Base-by-base conservation (phyloP, 1,140 invertebrate species). In the Stegodyphus dumicola region DNA sequence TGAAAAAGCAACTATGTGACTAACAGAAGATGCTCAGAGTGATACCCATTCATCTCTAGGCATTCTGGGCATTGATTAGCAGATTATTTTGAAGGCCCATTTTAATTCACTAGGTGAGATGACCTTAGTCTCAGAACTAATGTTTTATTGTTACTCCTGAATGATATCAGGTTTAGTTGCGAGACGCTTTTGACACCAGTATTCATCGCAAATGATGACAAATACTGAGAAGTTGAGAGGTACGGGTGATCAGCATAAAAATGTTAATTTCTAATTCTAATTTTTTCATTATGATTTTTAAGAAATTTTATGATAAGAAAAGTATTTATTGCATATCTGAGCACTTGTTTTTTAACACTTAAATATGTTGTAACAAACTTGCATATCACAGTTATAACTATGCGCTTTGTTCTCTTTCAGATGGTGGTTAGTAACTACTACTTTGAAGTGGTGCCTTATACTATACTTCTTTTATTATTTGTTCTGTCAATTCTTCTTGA, bases 381-480 rank as follows among this genome's bases (percentile, higher is more conserved):
- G 1, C 48, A 13, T 49, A 65, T 0, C 17, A 49, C 0, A 13
- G n/a, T 54, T 33, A 18, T 49, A 49, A 15, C 10, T 77, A 49
- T 13, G 65, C 7, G 15, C 67, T 53, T 13, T 85, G 69, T 33
- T 70, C 7, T 56, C 66, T 75, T 75, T 10, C 69, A 80, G 73
- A 69, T 77, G 81, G 81, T 85, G 73, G 74, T 6, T 77, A 1
- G 81, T 85, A 33, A 85, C 81, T 67, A 85, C 81, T 49, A 6
- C 70, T 10, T 48, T 85, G 73, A 85, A 85, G 73, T 85, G 74
- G 73, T 76, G 48, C 48, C 7, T 85, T 17, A 76, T 85, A 51
- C 51, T 76, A 6, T 49, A 64, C 15, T 7, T 70, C 7, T 17
- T 76, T 7, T 85, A 85, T 52, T 85, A 77, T 64, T 69, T 85